These are phyloP conservation scores for Synanceia verrucosa DNA, from an alignment of 2,797 vertebrate genomes.

Conservation along the genomic window DNA sequence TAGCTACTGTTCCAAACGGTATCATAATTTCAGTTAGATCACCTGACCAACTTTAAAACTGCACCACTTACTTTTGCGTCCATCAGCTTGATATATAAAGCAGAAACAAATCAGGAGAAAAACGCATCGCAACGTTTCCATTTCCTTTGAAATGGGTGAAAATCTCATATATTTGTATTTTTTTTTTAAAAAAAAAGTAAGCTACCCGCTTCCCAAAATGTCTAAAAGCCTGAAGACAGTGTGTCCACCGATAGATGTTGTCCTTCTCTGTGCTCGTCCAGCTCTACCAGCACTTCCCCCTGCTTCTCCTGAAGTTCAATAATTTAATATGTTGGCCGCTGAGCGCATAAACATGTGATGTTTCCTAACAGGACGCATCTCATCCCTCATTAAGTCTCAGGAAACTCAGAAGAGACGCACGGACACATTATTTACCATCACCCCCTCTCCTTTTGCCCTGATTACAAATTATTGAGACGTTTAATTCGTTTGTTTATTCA, in stretches of 20 bases:
- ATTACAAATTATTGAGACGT: not conserved
- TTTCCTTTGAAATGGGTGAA: constrained; percentile 42
- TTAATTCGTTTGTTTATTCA: not conserved
- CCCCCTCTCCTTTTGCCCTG: not conserved
- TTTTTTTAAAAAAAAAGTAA: not conserved
- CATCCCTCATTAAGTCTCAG: constrained; percentile 78
- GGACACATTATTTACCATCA: not conserved
- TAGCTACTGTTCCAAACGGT: not conserved
- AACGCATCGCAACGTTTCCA: constrained; percentile 62
- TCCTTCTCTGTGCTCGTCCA: constrained; percentile 22
- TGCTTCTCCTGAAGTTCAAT: constrained; percentile 33
- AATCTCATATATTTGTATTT: too few species aligned
- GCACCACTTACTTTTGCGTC: constrained; percentile 86
- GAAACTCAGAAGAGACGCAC: constrained; percentile 44
- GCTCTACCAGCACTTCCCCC: constrained; percentile 16
- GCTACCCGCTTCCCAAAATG: not conserved
- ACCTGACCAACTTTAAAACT: not conserved
- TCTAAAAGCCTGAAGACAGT: not conserved
- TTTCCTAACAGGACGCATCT: constrained; percentile 86
- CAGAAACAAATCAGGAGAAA: constrained; percentile 68
- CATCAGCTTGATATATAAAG: constrained; percentile 63
- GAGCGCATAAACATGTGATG: constrained; percentile 90
- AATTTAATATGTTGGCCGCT: constrained; percentile 65
- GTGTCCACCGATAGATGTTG: not conserved
- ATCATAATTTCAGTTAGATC: not conserved